phyloP scores from a whole-genome alignment of 2,113 vertebrate species.

The Baryphthengus martii region DNA sequence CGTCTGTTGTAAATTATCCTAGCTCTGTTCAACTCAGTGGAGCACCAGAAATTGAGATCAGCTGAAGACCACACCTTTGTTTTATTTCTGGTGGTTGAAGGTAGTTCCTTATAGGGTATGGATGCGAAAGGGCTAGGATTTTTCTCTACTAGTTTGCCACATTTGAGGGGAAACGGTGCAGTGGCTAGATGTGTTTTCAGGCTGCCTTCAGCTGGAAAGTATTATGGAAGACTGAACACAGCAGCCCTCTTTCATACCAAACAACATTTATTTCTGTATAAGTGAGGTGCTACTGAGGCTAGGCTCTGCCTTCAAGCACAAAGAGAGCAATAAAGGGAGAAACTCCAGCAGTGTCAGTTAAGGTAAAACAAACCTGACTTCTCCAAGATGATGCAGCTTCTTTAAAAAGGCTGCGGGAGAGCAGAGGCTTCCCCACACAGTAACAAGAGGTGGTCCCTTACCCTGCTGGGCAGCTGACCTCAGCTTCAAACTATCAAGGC shows the following conservation, averaged over 20 bases:
- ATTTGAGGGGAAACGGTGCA: neutral
- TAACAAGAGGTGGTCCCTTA: neutral
- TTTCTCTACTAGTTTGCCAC: neutral
- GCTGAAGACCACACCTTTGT: neutral
- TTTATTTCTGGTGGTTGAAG: neutral
- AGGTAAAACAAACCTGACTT: neutral
- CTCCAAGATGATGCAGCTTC: neutral
- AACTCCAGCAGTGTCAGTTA: neutral
- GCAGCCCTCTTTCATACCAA: neutral
- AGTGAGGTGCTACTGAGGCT: neutral
- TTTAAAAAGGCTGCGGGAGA: neutral
- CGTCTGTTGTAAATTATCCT: conserved; percentile 29
- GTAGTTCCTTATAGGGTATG: neutral
- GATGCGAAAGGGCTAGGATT: neutral
- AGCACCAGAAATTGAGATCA: neutral
- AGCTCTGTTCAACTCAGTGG: neutral
- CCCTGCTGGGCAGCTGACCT: neutral
- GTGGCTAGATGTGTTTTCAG: neutral
- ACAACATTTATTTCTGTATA: neutral
- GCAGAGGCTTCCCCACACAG: neutral
- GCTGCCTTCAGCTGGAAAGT: neutral
- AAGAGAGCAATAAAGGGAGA: neutral
- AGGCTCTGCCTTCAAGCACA: neutral
- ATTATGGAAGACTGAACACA: neutral
- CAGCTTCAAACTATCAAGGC: neutral